Base-by-base conservation (phyloP, 2,113 vertebrate genomes). In the Entomyzon cyanotis region DNA sequence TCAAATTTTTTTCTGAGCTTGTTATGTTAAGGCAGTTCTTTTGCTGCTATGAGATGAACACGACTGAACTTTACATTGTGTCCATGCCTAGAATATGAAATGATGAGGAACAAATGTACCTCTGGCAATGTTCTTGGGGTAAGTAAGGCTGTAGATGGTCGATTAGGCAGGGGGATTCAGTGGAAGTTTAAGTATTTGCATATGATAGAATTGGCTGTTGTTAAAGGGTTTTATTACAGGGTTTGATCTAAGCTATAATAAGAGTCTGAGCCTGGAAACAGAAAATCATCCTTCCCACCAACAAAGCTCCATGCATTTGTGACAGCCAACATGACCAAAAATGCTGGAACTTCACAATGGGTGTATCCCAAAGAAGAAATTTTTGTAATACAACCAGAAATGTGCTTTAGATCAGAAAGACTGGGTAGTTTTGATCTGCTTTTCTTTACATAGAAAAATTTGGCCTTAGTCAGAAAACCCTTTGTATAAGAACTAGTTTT, bases 301-400 rank as follows among this genome's bases (percentile, higher is more conserved):
- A 53, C 87, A 97, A 93, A 89, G 74, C 74, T 89, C 25, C 58
- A 5, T 31, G 65, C 11, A 0, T 73, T 60, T 84, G 74, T 95
- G 84, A 94, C 94, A 89, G 91, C 89, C 94, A 97, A 56, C 50
- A 46, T 31, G 77, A 89, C 77, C 80, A 68, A 84, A 93, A 95
- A 42, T 31, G 33, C 39, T 94, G 81, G 79, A 96, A 83, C 41
- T 81, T 78, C 79, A 56, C 62, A 22, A 37, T 58, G 89, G 87
- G 84, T 87, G 91, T 95, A 82, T 79, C 81, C 91, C 39, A 50
- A 82, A 91, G 65, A 81, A 78, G 21, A 53, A 41, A 84, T 80
- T 63, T 88, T 70, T 84, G 56, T 68, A 76, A 75, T 46, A 15
- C 44, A 56, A 75, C n/a, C 49, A 89, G 77, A 92, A 96, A 78